phyloP scores from a whole-genome alignment of 64 coral and sea anemone genomes.

The Catalaphyllia jardinei region DNA sequence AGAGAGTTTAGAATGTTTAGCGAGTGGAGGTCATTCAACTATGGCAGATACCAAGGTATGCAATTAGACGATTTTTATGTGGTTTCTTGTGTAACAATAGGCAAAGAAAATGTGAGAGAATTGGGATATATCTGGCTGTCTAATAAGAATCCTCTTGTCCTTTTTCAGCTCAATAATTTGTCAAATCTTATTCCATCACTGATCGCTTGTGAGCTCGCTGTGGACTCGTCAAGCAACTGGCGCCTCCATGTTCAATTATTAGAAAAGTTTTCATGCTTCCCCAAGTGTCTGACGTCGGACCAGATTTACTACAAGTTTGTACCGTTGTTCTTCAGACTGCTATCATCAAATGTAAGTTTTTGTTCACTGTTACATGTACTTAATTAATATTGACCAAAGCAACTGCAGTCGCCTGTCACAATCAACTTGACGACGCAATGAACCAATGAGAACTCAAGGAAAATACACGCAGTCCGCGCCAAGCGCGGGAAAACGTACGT shows the following conservation, averaged over 20 bases:
- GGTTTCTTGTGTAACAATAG: too few species aligned
- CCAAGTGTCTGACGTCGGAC: conserved; percentile 91
- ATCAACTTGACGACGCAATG: too few species aligned
- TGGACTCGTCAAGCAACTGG: conserved; percentile 98
- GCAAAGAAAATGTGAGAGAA: too few species aligned
- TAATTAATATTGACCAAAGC: background rate
- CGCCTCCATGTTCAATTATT: conserved; percentile 88
- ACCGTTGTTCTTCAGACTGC: conserved; percentile 86
- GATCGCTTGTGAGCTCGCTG: conserved; percentile 92
- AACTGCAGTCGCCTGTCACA: too few species aligned
- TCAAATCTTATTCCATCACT: conserved; percentile 96
- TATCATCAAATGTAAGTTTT: conserved; percentile 94
- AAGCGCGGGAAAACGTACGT: too few species aligned
- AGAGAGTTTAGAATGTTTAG: conserved; percentile 93
- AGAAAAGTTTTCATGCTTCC: conserved; percentile 93
- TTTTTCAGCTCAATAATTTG: conserved; percentile 99
- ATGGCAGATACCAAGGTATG: conserved; percentile 70
- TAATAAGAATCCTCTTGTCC: background rate
- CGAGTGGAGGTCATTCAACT: conserved; percentile 81
- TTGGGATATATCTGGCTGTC: background rate
- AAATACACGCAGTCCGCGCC: too few species aligned
- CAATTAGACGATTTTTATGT: background rate
- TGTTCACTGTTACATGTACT: background rate
- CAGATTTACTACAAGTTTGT: conserved; percentile 99
- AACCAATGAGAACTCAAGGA: too few species aligned